Percentiles rank a stretch among this genome's conserved stretches.
phyloP scores from a whole-genome alignment of 1,140 invertebrate species.

The Musca domestica region DNA sequence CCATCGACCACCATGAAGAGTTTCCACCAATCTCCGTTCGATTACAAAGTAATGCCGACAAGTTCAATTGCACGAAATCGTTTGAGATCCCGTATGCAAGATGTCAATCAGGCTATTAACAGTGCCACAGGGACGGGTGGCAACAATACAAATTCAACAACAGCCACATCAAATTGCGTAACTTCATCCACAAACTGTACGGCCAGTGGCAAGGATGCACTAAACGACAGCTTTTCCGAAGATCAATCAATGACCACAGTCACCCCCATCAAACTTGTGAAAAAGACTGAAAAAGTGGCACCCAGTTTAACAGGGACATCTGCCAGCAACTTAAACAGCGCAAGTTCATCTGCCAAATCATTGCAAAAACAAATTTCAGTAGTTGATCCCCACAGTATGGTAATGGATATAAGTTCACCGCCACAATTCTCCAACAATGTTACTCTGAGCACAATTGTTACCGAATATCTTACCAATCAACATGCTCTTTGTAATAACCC shows the following conservation, averaged over 20 bases:
- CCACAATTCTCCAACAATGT: slow-evolving; percentile 55
- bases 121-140: neutral
- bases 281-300: slow-evolving; percentile 32
- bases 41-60: slow-evolving; percentile 48
- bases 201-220: neutral
- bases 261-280: slow-evolving; percentile 43
- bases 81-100: slow-evolving; percentile 45
- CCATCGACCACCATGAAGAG: slow-evolving; percentile 43
- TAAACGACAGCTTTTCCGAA: slow-evolving; percentile 25
- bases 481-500: slow-evolving; percentile 91
- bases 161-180: neutral
- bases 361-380: slow-evolving; percentile 68
- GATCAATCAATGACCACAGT: slow-evolving; percentile 25
- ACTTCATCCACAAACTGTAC: no score
- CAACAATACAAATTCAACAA: neutral
- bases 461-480: slow-evolving; percentile 93
- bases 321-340: neutral
- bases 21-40: slow-evolving; percentile 59
- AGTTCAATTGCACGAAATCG: slow-evolving; percentile 38
- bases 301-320: neutral
- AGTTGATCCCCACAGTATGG: slow-evolving; percentile 36
- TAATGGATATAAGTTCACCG: slow-evolving; percentile 28
- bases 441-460: slow-evolving; percentile 89
- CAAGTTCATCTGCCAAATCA: slow-evolving; percentile 51
- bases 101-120: slow-evolving; percentile 46